A percentile compares a stretch with the other conserved stretches of the same genome.
Evolutionary conservation across 2,113 vertebrate genomes (phyloP).

Genomic region (Hoplias malabaricus): DNA sequence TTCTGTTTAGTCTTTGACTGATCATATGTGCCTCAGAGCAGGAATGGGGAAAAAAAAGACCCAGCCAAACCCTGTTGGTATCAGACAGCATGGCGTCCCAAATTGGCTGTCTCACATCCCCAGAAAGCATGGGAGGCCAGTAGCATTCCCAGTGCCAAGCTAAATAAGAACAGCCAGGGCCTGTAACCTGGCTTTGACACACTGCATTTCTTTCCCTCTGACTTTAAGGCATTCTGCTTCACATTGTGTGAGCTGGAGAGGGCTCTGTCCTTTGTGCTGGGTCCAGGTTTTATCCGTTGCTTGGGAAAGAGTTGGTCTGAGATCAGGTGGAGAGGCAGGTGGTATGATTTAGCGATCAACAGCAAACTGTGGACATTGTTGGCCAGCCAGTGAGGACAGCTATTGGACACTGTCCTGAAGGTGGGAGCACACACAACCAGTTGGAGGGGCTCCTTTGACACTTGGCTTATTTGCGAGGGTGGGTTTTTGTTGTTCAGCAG

Average conservation of each 20-base stretch:
- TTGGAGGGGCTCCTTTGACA: slow-evolving; percentile 61
- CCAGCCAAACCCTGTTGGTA: slow-evolving; percentile 39
- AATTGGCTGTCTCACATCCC: slow-evolving; percentile 41
- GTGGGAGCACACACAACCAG: slow-evolving; percentile 54
- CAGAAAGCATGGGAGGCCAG: slow-evolving; percentile 42
- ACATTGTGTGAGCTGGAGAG: not conserved
- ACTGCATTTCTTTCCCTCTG: not conserved
- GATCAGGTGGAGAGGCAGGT: slow-evolving; percentile 22
- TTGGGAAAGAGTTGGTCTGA: not conserved
- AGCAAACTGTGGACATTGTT: slow-evolving; percentile 20
- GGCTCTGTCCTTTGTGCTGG: not conserved
- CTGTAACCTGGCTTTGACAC: slow-evolving; percentile 24
- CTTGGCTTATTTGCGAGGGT: no score
- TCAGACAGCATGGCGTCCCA: slow-evolving; percentile 26
- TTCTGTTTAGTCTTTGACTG: slow-evolving; percentile 51
- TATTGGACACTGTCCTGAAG: slow-evolving; percentile 55
- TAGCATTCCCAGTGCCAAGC: not conserved
- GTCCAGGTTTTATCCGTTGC: not conserved
- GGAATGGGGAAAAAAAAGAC: slow-evolving; percentile 57
- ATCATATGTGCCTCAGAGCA: slow-evolving; percentile 56
- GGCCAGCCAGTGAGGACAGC: slow-evolving; percentile 36
- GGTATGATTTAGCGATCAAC: slow-evolving; percentile 1
- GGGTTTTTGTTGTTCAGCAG: slow-evolving; percentile 48
- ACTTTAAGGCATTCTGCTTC: not conserved
- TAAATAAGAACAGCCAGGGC: not conserved